These are phyloP conservation scores for Lates calcarifer DNA, from an alignment of 2,113 vertebrate genomes.

Conservation along the genomic window DNA sequence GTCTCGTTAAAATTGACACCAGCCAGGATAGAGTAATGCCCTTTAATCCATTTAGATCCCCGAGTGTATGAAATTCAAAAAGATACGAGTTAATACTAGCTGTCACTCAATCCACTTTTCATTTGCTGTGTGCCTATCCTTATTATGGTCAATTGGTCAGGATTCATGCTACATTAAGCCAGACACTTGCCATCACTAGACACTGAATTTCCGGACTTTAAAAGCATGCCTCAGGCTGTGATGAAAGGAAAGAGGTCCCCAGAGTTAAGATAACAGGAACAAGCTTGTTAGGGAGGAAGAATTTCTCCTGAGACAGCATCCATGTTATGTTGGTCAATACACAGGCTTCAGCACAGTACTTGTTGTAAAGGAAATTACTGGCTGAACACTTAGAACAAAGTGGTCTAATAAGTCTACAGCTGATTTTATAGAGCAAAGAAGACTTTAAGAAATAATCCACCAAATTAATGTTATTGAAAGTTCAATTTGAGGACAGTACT, in stretches of 20 bases:
- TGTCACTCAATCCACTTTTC: constrained; percentile 14
- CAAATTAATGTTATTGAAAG: constrained; percentile 13
- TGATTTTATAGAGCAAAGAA: neutral
- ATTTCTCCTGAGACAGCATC: constrained; percentile 49
- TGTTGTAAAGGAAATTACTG: constrained; percentile 1
- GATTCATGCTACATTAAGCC: constrained; percentile 42
- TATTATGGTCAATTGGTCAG: constrained; percentile 50
- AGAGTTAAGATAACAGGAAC: constrained; percentile 61
- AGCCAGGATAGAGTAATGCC: constrained; percentile 21
- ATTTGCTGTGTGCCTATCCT: constrained; percentile 3
- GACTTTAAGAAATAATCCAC: neutral
- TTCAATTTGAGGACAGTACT: constrained; percentile 49
- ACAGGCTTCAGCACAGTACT: neutral
- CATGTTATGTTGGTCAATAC: constrained; percentile 25
- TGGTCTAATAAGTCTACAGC: neutral
- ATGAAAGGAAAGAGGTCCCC: constrained; percentile 60
- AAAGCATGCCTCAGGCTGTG: constrained; percentile 43
- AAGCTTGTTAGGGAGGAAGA: constrained; percentile 42
- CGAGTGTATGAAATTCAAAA: constrained; percentile 22
- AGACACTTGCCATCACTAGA: constrained; percentile 27
- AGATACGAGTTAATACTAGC: constrained; percentile 18
- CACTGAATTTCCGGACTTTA: constrained; percentile 28
- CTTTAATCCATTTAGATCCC: constrained; percentile 51
- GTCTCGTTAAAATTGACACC: constrained; percentile 26
- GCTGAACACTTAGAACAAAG: neutral